Conservation (phyloP, 2,888 invertebrate species). For the Synanthedon vespiformis region DNA sequence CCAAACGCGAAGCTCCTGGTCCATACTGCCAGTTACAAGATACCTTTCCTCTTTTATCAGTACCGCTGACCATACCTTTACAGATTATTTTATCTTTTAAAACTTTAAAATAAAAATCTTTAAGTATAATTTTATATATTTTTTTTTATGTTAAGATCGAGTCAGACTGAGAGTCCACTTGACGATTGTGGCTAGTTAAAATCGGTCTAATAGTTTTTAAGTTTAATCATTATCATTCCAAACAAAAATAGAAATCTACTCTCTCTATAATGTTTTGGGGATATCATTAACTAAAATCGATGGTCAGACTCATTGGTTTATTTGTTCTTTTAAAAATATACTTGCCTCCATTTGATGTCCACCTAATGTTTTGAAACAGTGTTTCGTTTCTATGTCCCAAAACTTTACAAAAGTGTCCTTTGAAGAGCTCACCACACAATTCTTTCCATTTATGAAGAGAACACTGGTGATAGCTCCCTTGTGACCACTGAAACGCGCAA, state of each 20-base stretch:
- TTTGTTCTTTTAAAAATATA: constrained; percentile 1
- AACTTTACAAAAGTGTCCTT: constrained; percentile 97
- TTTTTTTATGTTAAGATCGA: no score
- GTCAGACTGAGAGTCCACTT: no score
- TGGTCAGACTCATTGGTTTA: no score
- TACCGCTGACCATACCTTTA: constrained; percentile 86
- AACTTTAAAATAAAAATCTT: no score
- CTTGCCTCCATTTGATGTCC: constrained; percentile 86
- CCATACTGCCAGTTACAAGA: constrained; percentile 89
- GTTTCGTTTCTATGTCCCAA: constrained; percentile 95
- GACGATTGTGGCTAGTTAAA: no score
- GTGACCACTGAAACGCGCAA: constrained; percentile 91
- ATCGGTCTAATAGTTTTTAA: no score
- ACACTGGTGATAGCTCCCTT: constrained; percentile 89
- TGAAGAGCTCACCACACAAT: constrained; percentile 83
- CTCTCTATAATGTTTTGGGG: no score
- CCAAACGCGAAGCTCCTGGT: constrained; percentile 88
- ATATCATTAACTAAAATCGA: no score
- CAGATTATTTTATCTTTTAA: no score
- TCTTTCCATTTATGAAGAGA: constrained; percentile 77
- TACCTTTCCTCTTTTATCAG: constrained; percentile 83
- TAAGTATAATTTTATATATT: neutral
- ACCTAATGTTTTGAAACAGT: constrained; percentile 94
- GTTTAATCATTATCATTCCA: no score
- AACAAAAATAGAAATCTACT: no score